Percentiles rank a stretch among this genome's conserved stretches.
phyloP scores from a whole-genome alignment of 2,888 invertebrate genomes.

The Heliconius sara region DNA sequence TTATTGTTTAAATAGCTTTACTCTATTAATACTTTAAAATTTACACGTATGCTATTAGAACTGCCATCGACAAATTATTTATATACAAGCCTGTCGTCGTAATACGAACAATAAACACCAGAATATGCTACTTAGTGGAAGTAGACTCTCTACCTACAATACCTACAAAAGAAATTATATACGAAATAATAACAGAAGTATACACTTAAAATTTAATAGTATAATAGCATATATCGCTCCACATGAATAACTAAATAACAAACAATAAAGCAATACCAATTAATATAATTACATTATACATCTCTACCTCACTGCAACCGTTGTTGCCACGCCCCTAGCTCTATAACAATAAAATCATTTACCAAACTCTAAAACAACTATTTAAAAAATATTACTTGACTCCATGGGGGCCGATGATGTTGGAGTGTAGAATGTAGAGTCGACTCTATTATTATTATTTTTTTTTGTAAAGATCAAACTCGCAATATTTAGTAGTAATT shows the following conservation, averaged over 20 bases:
- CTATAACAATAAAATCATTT: constrained; percentile 13
- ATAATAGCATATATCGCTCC: constrained; percentile 18
- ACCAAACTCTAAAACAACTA: constrained; percentile 24
- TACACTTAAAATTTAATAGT: not conserved
- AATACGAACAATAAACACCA: not conserved
- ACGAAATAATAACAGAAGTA: constrained; percentile 7
- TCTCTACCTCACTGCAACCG: constrained; percentile 12
- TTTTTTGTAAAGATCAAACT: constrained; percentile 16
- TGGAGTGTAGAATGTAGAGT: constrained; percentile 1
- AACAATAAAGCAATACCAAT: constrained; percentile 16
- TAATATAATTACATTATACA: constrained; percentile 24
- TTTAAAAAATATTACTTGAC: constrained; percentile 25
- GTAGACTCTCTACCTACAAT: not conserved
- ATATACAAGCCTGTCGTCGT: not conserved
- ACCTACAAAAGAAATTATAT: not conserved
- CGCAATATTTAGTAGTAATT: constrained; percentile 20
- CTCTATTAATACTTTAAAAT: no score
- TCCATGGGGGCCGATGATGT: constrained; percentile 19
- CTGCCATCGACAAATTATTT: not conserved
- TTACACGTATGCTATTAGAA: no score
- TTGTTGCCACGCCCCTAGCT: constrained; percentile 7
- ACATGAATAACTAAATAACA: constrained; percentile 2
- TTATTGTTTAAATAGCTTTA: not conserved
- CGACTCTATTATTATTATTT: constrained; percentile 5
- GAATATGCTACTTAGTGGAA: not conserved